A percentile compares a stretch with the other conserved stretches of the same genome.
These are phyloP conservation scores for Ctenoplectra terminalis DNA, from an alignment of 1,140 invertebrate species.

Conservation along the genomic window DNA sequence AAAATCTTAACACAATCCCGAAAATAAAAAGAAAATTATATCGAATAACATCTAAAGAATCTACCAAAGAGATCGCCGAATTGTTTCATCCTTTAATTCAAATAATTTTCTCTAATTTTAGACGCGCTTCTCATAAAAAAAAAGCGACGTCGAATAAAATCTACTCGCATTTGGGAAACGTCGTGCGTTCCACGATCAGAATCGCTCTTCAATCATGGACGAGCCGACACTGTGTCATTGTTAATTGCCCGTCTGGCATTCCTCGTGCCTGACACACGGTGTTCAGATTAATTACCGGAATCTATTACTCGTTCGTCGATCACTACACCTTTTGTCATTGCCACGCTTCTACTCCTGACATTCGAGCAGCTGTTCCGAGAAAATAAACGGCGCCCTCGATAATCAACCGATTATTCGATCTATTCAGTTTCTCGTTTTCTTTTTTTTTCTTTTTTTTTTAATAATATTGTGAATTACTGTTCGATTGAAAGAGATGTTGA, in stretches of 20 bases:
- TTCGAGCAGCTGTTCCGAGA: constrained; percentile 8
- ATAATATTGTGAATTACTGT: no score
- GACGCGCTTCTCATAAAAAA: background rate
- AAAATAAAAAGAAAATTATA: no score
- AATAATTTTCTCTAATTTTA: background rate
- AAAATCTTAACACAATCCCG: no score
- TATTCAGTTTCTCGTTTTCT: no score
- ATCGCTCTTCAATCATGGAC: constrained; percentile 49
- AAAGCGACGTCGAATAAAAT: constrained; percentile 10
- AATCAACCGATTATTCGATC: no score
- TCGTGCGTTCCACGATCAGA: constrained; percentile 3
- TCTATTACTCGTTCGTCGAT: constrained; percentile 58
- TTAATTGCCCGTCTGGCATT: constrained; percentile 58
- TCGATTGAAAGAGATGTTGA: no score
- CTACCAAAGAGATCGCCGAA: no score
- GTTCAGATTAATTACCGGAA: constrained; percentile 65
- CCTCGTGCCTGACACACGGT: constrained; percentile 46
- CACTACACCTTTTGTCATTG: constrained; percentile 36
- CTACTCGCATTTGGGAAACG: background rate
- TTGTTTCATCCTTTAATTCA: background rate
- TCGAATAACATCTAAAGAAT: no score
- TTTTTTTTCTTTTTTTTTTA: no score
- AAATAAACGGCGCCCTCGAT: no score
- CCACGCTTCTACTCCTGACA: constrained; percentile 4
- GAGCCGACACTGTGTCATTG: constrained; percentile 48